Base-by-base conservation (phyloP, 2,888 invertebrate genomes). In the Archips xylosteana region DNA sequence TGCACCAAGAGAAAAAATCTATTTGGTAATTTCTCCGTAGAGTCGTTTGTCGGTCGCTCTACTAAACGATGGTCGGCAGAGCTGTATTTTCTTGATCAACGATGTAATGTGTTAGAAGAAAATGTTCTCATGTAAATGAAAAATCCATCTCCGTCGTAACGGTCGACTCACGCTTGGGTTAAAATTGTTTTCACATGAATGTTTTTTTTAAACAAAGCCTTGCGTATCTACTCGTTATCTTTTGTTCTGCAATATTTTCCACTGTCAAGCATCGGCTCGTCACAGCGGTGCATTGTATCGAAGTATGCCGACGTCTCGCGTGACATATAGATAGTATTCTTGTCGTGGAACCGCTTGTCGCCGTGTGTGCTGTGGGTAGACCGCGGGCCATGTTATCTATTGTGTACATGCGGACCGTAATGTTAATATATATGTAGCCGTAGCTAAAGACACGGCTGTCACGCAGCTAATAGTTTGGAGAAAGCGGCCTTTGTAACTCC, bases 371-470 rank as follows among this genome's bases (percentile, higher is more conserved):
- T 80, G 79, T 78, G 79, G 76, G 81, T 79, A 83, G 82, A 78
- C 64, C 77, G 75, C 74, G 63, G 62, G 70, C 75, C 76, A 75
- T 82, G 86, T 89, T 91, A 89, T 90, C 88, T 89, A 87, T 89
- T 89, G 89, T 91, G 86, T 88, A 78, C 84, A 89, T 87, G 86
- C 85, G 80, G 81, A 84, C 87, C 83, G 86, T 83, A 85, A 85
- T 85, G 86, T 83, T 84, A 84, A 86, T 87, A 87, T 84, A 81
- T 83, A 83, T 49, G 32, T 70, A 69, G 68, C 72, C 64, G 62
- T 71, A 62, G 63, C 70, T 63, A 69, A 73, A 74, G 45, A 65
- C 74, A 65, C 49, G 64, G 69, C 69, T 74, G 74, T 65, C 74
- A 74, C 49, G 71, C 67, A 34, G 51, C 54, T 70, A 70, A 61